Evolutionary conservation across 2,113 vertebrate species (phyloP), one percentile per base, ranked within the genome.

Genomic region (Craseonycteris thonglongyai): DNA sequence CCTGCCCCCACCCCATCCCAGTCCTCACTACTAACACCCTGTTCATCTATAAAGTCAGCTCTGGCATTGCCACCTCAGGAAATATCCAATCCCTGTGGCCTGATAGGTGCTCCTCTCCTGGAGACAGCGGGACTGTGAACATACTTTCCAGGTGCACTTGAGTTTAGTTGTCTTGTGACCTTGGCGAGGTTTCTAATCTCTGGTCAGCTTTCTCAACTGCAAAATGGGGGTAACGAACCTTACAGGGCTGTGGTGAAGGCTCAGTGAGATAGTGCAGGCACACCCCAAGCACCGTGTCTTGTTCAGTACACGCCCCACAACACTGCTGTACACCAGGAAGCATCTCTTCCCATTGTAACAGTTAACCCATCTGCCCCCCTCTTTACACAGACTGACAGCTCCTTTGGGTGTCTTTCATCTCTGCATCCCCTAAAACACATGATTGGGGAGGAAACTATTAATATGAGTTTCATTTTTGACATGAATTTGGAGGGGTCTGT

Each of bases 131-230:
- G 45, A 84, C 28, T 66, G 40, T 24, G n/a, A 18, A n/a, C 5
- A 16, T 18, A 51, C 79, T 93, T 65, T 69, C 4, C 19, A 78
- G 28, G 11, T 58, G 14, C 74, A 35, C 76, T 78, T 42, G 47
- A 14, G 54, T 74, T 69, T 49, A 63, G 15, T 63, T 69, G 82
- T 7, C 84, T 79, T 88, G 59, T 68, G 33, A 84, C 22, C 24
- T 69, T 54, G 68, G 35, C 49, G n/a, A 30, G 28, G 16, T 88
- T 72, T 94, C n/a, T 88, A 19, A 78, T 35, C 35, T 66, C 21
- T 79, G 14, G 33, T 61, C 74, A 88, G 69, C 81, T 54, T 90
- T 90, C 76, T 90, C 65, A 42, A 11, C 54, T 47, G 56, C 84
- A 74, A 28, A 42, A 59, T 54, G 42, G 54, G 40, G 76, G 51